These are phyloP conservation scores for Semnornis frantzii DNA, from an alignment of 2,113 vertebrate species.

Conservation along the genomic window DNA sequence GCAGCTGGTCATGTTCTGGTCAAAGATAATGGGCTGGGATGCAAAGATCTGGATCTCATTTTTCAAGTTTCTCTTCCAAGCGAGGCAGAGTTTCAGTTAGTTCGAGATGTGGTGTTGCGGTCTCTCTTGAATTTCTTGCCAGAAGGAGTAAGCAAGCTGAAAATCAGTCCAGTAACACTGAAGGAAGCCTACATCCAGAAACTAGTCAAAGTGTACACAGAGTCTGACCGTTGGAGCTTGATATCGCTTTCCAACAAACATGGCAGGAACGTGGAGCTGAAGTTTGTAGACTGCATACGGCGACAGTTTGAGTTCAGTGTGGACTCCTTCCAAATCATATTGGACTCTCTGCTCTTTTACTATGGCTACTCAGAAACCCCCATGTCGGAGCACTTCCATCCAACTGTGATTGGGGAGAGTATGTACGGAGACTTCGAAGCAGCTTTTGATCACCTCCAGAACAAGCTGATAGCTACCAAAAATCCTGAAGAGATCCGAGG, in stretches of 20 bases:
- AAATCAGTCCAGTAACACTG: slow-evolving; percentile 90
- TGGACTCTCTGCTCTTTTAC: slow-evolving; percentile 90
- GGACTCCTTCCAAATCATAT: slow-evolving; percentile 97
- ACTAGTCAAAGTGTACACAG: slow-evolving; percentile 94
- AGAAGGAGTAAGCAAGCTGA: slow-evolving; percentile 92
- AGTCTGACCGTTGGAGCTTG: slow-evolving; percentile 95
- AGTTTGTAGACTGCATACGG: slow-evolving; percentile 94
- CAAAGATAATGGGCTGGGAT: slow-evolving; percentile 92
- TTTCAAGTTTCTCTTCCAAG: slow-evolving; percentile 90
- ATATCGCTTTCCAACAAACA: slow-evolving; percentile 98
- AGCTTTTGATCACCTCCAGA: slow-evolving; percentile 88
- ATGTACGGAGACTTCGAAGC: slow-evolving; percentile 91
- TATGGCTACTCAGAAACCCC: slow-evolving; percentile 82
- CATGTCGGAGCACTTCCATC: slow-evolving; percentile 87
- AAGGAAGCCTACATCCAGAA: slow-evolving; percentile 98
- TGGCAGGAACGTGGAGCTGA: slow-evolving; percentile 95
- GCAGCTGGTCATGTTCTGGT: slow-evolving; percentile 95
- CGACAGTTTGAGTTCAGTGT: slow-evolving; percentile 98
- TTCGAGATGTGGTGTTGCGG: slow-evolving; percentile 91
- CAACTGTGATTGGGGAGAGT: slow-evolving; percentile 89
- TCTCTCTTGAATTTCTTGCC: slow-evolving; percentile 95
- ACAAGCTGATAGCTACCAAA: slow-evolving; percentile 94
- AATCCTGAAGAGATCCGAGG: slow-evolving; percentile 96
- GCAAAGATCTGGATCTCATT: slow-evolving; percentile 97
- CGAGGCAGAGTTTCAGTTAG: slow-evolving; percentile 88